phyloP scores from a whole-genome alignment of 2,888 invertebrate genomes.

The Ctena decussata region DNA sequence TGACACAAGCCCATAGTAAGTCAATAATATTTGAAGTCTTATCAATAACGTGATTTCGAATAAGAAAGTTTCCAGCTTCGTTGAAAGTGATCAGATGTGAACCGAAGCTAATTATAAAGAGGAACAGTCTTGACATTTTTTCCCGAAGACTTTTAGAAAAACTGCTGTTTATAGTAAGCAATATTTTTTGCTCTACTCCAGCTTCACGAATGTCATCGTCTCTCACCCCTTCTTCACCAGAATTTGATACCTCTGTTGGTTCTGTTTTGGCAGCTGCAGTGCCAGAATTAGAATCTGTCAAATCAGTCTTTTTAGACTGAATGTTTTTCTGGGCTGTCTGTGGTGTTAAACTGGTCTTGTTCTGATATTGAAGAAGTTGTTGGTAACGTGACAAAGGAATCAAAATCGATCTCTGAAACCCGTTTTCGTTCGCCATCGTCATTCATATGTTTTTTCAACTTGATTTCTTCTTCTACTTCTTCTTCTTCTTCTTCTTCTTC shows the following conservation, averaged over 20 bases:
- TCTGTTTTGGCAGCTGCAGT: background rate
- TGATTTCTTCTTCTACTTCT: background rate
- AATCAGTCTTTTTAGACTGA: no score
- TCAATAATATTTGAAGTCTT: background rate
- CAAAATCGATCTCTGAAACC: background rate
- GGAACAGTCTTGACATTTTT: background rate
- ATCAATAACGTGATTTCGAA: background rate
- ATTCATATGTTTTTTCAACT: no score
- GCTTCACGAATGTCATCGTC: background rate
- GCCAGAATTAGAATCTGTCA: no score
- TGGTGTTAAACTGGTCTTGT: no score
- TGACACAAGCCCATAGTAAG: background rate
- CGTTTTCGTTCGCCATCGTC: no score
- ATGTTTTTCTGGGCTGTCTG: background rate
- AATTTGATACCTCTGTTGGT: background rate
- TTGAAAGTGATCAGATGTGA: background rate
- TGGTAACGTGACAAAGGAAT: constrained; percentile 18
- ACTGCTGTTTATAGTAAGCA: background rate
- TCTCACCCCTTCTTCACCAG: background rate
- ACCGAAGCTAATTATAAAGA: background rate
- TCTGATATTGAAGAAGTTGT: constrained; percentile 9
- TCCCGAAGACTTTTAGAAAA: background rate
- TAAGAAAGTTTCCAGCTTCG: background rate
- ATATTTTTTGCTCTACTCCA: background rate
- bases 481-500: background rate